Evolutionary conservation across 2,113 vertebrate genomes (phyloP).

Genomic region (Mus spicilegus): DNA sequence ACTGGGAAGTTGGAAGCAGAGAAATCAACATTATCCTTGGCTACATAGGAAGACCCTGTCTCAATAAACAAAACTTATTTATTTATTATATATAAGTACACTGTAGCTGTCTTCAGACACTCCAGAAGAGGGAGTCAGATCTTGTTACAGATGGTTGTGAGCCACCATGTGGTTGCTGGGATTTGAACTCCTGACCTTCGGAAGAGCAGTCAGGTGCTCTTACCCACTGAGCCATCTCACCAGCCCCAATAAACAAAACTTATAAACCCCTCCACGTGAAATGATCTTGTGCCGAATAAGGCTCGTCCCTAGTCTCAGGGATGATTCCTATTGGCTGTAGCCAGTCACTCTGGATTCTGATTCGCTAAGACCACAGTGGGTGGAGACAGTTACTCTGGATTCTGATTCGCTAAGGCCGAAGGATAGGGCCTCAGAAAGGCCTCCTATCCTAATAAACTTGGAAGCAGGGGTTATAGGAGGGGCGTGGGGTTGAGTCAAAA

Average conservation of each 20-base stretch:
- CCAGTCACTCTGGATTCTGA: not conserved
- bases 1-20: not conserved
- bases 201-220: no score
- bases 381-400: no score
- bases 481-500: not conserved
- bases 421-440: not conserved
- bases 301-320: not conserved
- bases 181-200: no score
- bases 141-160: no score
- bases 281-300: accelerated
- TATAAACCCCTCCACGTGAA: not conserved
- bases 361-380: not conserved
- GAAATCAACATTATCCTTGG: not conserved
- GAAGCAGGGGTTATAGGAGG: not conserved
- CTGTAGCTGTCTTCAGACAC: no score
- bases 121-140: no score
- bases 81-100: no score
- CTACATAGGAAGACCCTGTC: not conserved
- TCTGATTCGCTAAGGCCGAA: not conserved
- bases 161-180: no score
- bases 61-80: not conserved
- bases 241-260: not conserved
- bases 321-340: not conserved
- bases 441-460: not conserved
- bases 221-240: no score